Evolutionary conservation across 2,113 vertebrate genomes (phyloP).

Genomic region (Oncorhynchus keta): DNA sequence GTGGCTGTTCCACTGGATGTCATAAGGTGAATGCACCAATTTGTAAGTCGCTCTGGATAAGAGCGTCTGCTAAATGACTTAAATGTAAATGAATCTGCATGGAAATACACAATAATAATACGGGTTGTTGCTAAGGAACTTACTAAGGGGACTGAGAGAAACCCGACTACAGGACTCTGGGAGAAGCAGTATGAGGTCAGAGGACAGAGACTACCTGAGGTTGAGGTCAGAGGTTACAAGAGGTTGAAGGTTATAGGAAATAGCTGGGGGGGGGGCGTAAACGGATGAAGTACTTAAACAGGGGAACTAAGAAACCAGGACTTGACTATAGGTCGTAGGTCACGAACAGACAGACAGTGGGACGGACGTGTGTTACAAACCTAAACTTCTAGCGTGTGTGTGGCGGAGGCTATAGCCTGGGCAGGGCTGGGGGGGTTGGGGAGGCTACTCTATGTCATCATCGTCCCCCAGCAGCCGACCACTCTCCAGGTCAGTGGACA

Average conservation of each 20-base stretch:
- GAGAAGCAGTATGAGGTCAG: too few relatives aligned
- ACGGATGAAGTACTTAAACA: not conserved
- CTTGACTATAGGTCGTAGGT: not conserved
- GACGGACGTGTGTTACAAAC: constrained; percentile 70
- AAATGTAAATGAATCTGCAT: not conserved
- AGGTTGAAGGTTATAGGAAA: not conserved
- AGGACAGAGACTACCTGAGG: not conserved
- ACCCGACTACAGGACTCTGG: too few relatives aligned
- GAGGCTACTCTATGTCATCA: constrained; percentile 63
- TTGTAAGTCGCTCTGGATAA: too few relatives aligned
- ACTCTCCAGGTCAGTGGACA: constrained; percentile 93
- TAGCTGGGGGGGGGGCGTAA: not conserved
- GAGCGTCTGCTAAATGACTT: too few relatives aligned
- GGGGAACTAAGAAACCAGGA: not conserved
- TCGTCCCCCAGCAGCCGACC: constrained; percentile 88
- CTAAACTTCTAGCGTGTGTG: constrained; percentile 67
- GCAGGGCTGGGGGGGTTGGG: constrained; percentile 60
- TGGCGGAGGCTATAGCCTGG: constrained; percentile 56
- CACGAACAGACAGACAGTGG: not conserved
- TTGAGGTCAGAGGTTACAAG: not conserved
- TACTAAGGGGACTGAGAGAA: not conserved
- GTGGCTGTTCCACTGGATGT: too few relatives aligned
- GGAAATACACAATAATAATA: not conserved
- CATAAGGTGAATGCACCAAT: too few relatives aligned
- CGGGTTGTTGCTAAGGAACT: not conserved